Conservation (phyloP, 2,888 invertebrate species). For the Mellilla xanthometata region DNA sequence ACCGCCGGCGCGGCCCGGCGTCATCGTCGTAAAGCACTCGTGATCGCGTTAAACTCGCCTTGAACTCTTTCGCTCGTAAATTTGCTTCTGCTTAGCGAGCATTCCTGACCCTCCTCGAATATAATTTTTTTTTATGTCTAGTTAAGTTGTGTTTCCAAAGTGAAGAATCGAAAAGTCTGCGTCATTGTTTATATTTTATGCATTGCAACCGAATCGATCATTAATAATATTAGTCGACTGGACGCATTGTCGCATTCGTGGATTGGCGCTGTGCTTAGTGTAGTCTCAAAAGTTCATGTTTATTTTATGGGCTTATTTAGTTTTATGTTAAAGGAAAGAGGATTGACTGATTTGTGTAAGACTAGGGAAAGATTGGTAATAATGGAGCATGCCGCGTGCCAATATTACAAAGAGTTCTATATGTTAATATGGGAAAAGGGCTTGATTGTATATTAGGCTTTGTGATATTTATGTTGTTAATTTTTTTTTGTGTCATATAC, state of each 20-base stretch:
- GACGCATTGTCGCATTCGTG: constrained; percentile 58
- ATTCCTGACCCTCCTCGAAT: constrained; percentile 75
- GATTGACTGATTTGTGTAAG: constrained; percentile 71
- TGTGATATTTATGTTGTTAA: constrained; percentile 49
- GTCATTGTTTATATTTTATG: constrained; percentile 67
- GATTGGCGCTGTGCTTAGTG: constrained; percentile 72
- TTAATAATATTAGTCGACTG: constrained; percentile 54
- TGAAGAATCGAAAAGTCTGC: constrained; percentile 79
- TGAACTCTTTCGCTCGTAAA: constrained; percentile 49
- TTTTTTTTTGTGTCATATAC: constrained; percentile 30
- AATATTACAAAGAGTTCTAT: constrained; percentile 48
- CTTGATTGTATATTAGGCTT: constrained; percentile 46
- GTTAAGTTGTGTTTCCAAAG: constrained; percentile 77
- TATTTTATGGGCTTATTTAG: constrained; percentile 57
- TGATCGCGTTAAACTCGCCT: constrained; percentile 80
- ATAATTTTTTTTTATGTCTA: constrained; percentile 73
- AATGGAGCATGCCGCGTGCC: constrained; percentile 65
- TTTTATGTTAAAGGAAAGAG: constrained; percentile 52
- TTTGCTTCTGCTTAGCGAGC: constrained; percentile 60
- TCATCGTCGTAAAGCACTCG: constrained; percentile 95
- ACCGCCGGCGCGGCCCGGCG: constrained; percentile 90
- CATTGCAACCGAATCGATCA: constrained; percentile 57
- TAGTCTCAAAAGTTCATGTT: constrained; percentile 74
- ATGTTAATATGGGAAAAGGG: constrained; percentile 37
- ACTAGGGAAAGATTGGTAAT: constrained; percentile 49